A percentile compares a stretch with the other conserved stretches of the same genome.
These are phyloP conservation scores for Panthera tigris DNA, from an alignment of 2,113 vertebrate species.

Conservation along the genomic window DNA sequence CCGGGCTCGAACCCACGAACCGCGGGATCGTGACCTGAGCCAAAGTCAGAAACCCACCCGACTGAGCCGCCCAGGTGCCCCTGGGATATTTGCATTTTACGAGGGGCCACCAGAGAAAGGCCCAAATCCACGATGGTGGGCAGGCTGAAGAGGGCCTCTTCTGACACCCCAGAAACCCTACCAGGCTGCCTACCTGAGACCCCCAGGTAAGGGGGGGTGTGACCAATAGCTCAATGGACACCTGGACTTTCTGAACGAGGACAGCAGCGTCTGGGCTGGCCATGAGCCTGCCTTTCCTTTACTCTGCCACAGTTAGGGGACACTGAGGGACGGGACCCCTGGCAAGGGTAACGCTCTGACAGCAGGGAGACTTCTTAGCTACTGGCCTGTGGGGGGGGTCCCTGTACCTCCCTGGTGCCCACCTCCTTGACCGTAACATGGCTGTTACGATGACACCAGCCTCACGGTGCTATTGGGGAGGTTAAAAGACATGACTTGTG, in stretches of 20 bases:
- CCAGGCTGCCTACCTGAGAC: background rate
- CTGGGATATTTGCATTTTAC: background rate
- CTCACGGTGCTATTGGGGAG: background rate
- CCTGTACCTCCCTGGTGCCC: background rate
- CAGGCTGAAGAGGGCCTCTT: background rate
- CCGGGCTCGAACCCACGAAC: no score
- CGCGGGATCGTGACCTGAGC: no score
- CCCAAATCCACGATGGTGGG: background rate
- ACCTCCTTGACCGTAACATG: background rate
- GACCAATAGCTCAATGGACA: accelerated
- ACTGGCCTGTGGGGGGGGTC: background rate
- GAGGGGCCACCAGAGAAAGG: background rate
- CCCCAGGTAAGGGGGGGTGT: no score
- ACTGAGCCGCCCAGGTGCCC: no score
- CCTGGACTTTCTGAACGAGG: background rate
- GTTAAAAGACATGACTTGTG: background rate
- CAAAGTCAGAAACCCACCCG: no score
- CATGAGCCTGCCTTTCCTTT: background rate
- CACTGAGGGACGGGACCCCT: background rate
- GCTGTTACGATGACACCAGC: background rate
- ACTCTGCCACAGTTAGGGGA: background rate
- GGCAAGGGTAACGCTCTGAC: background rate
- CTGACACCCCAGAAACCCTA: background rate
- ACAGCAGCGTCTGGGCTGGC: accelerated
- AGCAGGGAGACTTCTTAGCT: background rate